Base-by-base conservation (phyloP, 2,797 vertebrate genomes). In the Botia almorhae region DNA sequence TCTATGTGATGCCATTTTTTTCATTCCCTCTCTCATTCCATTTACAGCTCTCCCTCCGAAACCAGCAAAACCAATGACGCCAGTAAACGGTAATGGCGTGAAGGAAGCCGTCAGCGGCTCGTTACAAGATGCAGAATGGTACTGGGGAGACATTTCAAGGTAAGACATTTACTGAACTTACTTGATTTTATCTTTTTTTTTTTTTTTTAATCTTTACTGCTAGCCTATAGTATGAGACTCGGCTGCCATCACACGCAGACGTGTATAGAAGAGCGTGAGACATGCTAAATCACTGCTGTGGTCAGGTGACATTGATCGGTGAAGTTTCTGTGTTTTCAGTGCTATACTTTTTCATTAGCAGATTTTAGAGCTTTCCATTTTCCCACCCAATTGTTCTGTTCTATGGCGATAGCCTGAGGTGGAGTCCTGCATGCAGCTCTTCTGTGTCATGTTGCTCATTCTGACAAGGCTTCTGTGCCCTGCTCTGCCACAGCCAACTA, bases 61-160 rank as follows among this genome's bases (percentile, higher is more conserved):
- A 88, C 96, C 96, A 23, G 92, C 93, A 56, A 97, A 97, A 86
- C 91, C 95, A 91, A 92, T 95, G 91, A 96, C 91, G 89, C 94
- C 92, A 77, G 91, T 94, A 33, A 93, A 91, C 87, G 92, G 93
- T 61, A 95, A 93, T 60, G 91, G 91, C 61, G 85, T 94, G 78
- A 96, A 96, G 88, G 96, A 98, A 71, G 94, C 88, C 81, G 86
- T 91, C 29, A 89, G 89, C 80, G 89, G 92, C 50, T 93, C 94
- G 58, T 94, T 99, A 88, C 96, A 97, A 82, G 97, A 98, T 85
- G 96, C 97, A 0, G 97, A 99, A 85, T 98, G 97, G 97, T 98
- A 99, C 91, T 99, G 97, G 97, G 97, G 97, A 3, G 97, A 99
- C 90, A 98, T 98, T 89, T 98, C 97, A 89, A 96, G 97, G 97